These are phyloP conservation scores for Heliconius congener DNA, from an alignment of 1,140 invertebrate genomes.

Conservation along the genomic window DNA sequence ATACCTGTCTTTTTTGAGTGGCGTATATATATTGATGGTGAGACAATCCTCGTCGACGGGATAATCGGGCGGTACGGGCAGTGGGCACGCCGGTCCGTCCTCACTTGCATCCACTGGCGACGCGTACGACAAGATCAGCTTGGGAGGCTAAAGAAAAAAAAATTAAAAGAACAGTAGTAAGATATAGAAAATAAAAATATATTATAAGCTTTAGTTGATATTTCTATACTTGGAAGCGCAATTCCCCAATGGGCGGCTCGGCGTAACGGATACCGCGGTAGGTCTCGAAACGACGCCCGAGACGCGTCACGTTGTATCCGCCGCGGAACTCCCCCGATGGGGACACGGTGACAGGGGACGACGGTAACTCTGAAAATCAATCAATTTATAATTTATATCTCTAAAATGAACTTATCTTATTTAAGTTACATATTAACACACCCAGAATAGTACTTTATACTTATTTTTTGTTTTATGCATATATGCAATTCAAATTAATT, in stretches of 20 bases:
- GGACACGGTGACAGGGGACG: slow-evolving; percentile 15
- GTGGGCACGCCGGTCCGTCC: slow-evolving; percentile 82
- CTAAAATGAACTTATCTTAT: too few species aligned
- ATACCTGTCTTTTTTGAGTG: too few species aligned
- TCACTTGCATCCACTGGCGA: slow-evolving; percentile 75
- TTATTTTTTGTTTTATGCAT: too few species aligned
- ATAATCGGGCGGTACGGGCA: slow-evolving; percentile 58
- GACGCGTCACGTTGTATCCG: slow-evolving; percentile 40
- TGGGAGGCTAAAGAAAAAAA: slow-evolving; percentile 38
- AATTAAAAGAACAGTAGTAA: too few species aligned
- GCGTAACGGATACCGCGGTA: slow-evolving; percentile 82
- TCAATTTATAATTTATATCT: too few species aligned
- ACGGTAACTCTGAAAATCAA: not conserved
- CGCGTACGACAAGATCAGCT: slow-evolving; percentile 31
- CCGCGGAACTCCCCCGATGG: slow-evolving; percentile 45
- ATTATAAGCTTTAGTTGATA: not conserved
- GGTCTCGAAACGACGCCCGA: too few species aligned
- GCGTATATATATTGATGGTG: slow-evolving; percentile 85
- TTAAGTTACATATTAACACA: too few species aligned
- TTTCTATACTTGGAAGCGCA: slow-evolving; percentile 80
- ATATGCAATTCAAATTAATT: too few species aligned
- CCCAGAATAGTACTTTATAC: too few species aligned
- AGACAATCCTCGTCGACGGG: slow-evolving; percentile 85
- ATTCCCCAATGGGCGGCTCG: slow-evolving; percentile 80
- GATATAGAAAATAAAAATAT: too few species aligned